phyloP scores from a whole-genome alignment of 2,797 vertebrate genomes.

The Platyrinchus mystaceus region DNA sequence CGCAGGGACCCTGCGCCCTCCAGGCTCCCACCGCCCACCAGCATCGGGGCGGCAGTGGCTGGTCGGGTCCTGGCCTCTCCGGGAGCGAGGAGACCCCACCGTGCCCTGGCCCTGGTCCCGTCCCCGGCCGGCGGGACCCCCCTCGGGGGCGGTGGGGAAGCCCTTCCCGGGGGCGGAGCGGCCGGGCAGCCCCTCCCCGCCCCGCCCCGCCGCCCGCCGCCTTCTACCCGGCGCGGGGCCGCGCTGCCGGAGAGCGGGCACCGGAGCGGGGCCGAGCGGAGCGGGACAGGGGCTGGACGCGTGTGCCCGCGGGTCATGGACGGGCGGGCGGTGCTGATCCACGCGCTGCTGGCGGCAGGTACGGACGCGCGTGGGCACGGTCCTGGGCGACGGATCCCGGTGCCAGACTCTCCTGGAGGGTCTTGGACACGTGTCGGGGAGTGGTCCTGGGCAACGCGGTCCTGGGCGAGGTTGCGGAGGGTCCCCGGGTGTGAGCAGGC shows the following conservation, averaged over 20 bases:
- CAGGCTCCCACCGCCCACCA: background rate
- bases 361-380: background rate
- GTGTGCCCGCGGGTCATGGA: background rate
- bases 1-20: background rate
- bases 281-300: background rate
- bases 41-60: background rate
- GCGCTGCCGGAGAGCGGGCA: background rate
- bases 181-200: background rate
- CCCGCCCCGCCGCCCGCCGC: background rate
- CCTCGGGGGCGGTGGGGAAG: background rate
- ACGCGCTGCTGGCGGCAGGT: constrained; percentile 16
- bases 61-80: too few species aligned
- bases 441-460: background rate
- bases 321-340: background rate
- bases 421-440: background rate
- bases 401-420: too few species aligned
- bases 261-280: background rate
- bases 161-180: background rate
- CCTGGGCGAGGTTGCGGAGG: too few species aligned
- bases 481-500: background rate
- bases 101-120: accelerated
- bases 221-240: background rate
- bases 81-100: background rate
- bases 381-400: background rate
- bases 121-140: too few species aligned